phyloP scores from a whole-genome alignment of 2,113 vertebrate genomes.

The Apodemus speciosus region DNA sequence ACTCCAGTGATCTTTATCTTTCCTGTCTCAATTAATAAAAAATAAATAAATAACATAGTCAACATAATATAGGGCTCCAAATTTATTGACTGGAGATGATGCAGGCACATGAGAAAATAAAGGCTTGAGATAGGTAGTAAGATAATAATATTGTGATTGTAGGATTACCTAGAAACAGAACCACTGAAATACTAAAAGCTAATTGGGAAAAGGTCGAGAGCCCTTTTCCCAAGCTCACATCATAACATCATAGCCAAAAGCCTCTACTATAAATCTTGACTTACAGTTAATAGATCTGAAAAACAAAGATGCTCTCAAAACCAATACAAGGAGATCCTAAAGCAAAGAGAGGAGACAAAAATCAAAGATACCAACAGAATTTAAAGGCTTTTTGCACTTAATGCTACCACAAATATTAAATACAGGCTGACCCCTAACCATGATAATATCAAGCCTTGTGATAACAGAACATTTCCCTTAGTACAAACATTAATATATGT shows the following conservation, averaged over 20 bases:
- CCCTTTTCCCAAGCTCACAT: not conserved
- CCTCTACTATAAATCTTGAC: not conserved
- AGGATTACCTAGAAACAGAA: not conserved
- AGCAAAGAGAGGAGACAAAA: not conserved
- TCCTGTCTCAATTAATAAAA: not conserved
- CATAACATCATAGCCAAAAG: not conserved
- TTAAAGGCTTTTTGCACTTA: not conserved
- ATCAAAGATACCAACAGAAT: not conserved
- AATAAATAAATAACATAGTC: not conserved
- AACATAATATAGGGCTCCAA: not conserved
- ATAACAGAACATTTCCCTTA: not conserved
- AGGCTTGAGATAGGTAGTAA: not conserved
- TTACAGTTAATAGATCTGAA: not conserved
- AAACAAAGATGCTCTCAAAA: not conserved
- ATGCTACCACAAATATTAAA: not conserved
- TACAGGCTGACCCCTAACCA: not conserved
- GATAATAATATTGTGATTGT: not conserved
- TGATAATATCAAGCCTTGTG: not conserved
- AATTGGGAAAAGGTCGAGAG: not conserved
- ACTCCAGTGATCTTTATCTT: not conserved
- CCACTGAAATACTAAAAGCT: not conserved
- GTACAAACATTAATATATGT: not conserved
- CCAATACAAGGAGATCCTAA: not conserved
- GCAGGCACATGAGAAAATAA: not conserved
- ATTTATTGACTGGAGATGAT: not conserved